Evolutionary conservation across 1,140 invertebrate genomes (phyloP), one percentile per base, ranked within the genome.

Genomic region (Hylyphantes graminicola): DNA sequence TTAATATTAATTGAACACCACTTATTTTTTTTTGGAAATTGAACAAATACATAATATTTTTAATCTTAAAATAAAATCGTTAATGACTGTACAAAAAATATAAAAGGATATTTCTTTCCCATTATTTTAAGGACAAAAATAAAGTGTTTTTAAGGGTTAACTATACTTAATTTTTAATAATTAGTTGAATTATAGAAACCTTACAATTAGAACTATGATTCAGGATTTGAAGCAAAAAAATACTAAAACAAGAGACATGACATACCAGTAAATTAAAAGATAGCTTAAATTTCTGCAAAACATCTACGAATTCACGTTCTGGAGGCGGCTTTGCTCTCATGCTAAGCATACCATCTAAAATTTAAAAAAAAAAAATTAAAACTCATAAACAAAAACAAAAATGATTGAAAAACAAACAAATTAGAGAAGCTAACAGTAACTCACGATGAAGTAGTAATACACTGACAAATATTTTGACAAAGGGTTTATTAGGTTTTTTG

Each of bases 221-320:
- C 57, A 59, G n/a, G 57, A 59, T 59, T 13, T 13, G 57, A 35
- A 35, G 35, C n/a, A 59, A 59, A 59, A 12, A 59, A 13, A 59
- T 35, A 35, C 5, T 35, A 35, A 35, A 35, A 35, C 35, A 35
- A 59, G 12, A 59, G n/a, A 6, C 9, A 65, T 53, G 50, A 17
- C 85, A 59, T 80, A 93, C 93, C 89, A 99, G 90, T 68, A 99
- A 91, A 90, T 99, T 99, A 90, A 99, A 99, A 9, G 97, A 97
- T 4, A 99, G 92, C 90, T 99, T 99, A 90, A 99, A 99, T 90
- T 99, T 99, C 89, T 98, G 96, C 87, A 99, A 96, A 74, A 99
- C 98, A 90, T 99, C 98, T 64, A 98, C 93, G 90, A 99, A 99
- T 88, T 99, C 98, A 77, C 94, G 92, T 89, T 98, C 96, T 15